Base-by-base conservation (phyloP, 2,797 vertebrate species). In the Enteromius unitaeniatus region DNA sequence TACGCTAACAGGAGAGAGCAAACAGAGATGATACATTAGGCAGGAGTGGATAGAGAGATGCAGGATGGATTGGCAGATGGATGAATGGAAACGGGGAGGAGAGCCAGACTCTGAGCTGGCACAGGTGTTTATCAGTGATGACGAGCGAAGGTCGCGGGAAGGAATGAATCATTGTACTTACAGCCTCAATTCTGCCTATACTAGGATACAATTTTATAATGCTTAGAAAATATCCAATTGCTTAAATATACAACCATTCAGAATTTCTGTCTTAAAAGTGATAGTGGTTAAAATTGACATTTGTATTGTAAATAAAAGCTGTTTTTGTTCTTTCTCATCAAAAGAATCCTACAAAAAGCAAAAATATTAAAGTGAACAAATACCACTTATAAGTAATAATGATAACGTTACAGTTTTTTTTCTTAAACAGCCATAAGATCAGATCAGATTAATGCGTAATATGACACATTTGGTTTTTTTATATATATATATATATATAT, bases 41-140 rank as follows among this genome's bases (percentile, higher is more conserved):
- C 81, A 81, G 65, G 53, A 84, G 81, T 37, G 79, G 72, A 85
- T 77, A 62, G 81, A 86, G 81, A 58, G 65, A 80, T 70, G 78
- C 62, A 72, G 82, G 60, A 84, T 68, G 72, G 70, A 85, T 80
- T 80, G 72, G 78, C 84, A 84, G 75, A 84, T 84, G 82, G 75
- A 84, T 78, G 82, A 78, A 84, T 84, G 75, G 49, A 69, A 65
- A 73, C 64, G 80, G 65, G 55, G 60, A 81, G 69, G 64, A 69
- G 60, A 80, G 81, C 73, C 81, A 83, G 69, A 86, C 77, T 78
- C 26, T 84, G 82, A 78, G 82, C 82, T 84, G 75, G 76, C 77
- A 83, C 70, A 83, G 69, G 85, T 86, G 85, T 83, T 80, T 86
- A 83, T 86, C 85, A 84, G 81, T 8, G 82, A 82, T 84, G 85